Evolutionary conservation across 2,113 vertebrate genomes (phyloP), one percentile per base, ranked within the genome.

Genomic region (Oreamnos americanus): DNA sequence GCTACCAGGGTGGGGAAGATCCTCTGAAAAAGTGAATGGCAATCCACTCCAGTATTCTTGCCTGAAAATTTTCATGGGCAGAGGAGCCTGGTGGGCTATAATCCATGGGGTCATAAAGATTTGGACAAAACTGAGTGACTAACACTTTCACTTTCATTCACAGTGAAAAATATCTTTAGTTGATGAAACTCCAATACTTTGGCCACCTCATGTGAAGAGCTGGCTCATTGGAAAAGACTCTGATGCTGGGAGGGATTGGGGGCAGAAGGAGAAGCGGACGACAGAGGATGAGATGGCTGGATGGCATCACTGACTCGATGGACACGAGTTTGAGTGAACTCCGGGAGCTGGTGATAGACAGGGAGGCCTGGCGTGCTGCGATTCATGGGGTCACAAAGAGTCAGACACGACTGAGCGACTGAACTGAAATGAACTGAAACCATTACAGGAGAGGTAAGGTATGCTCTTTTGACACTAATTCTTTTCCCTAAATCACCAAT

Each of bases 321-420:
- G 26, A 30, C 2, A 0, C 6, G 28, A 60, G 26, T 60, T 1
- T 60, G 12, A 13, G 26, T 60, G 26, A 60, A 60, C 26, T 60
- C 58, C 6, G 0, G 6, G 58, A 62, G 58, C 3, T 62, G 28
- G 58, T 62, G 13, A 30, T 13, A 6, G 5, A 30, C 58, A 30
- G 1, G 28, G 58, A 62, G 28, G 28, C 58, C 58, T 62, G 28
- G 58, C 0, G 0, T 62, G 28, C 60, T 62, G 58, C 2, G 0
- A 3, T 62, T 30, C 58, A 30, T 7, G 28, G 60, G 6, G 13
- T 62, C 13, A 0, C 60, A 62, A 60, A 60, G 28, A 62, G 28
- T 15, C 1, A 6, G 28, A 62, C 13, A 62, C 0, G 6, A 30
- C 13, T 62, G 60, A 62, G 60, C 0, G 2, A 60, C 10, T 26